Conservation (phyloP, 1,140 invertebrate species). For the Drosophila arizonae region DNA sequence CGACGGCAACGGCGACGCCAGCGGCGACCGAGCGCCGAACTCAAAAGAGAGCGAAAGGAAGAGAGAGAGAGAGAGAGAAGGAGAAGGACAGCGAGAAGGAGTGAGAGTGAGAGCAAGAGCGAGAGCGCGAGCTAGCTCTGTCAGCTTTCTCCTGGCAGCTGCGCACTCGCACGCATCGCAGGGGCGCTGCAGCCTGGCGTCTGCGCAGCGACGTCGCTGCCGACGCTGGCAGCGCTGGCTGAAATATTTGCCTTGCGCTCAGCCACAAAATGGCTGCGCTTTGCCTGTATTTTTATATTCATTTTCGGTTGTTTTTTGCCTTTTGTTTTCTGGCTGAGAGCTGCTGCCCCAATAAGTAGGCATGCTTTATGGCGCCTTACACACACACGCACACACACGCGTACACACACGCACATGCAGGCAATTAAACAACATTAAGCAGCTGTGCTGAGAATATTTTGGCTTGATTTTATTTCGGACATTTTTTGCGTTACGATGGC, state of each 20-base stretch:
- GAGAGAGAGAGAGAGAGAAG: not conserved
- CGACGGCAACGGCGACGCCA: constrained; percentile 1
- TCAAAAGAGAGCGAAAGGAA: not conserved
- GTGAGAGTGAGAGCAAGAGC: not conserved
- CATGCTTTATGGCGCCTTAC: constrained; percentile 25
- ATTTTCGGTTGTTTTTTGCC: not conserved
- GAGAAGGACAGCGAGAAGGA: not conserved
- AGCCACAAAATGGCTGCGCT: constrained; percentile 44
- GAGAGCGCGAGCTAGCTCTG: not conserved
- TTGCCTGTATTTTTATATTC: constrained; percentile 7
- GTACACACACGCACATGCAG: not conserved
- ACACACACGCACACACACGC: constrained; percentile 15
- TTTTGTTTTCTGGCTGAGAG: not conserved
- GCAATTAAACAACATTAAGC: constrained; percentile 36
- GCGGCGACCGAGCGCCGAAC: not conserved
- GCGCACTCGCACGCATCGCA: constrained; percentile 38
- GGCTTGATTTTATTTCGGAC: constrained; percentile 21
- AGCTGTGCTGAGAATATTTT: constrained; percentile 29
- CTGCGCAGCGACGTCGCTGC: constrained; percentile 48
- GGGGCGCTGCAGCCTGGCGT: constrained; percentile 31
- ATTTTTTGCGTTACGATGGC: constrained; percentile 4
- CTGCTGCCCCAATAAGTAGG: constrained; percentile 59
- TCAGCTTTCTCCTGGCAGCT: constrained; percentile 47
- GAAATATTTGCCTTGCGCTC: constrained; percentile 32
- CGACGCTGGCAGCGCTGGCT: constrained; percentile 35